A percentile compares a stretch with the other conserved stretches of the same genome.
These are phyloP conservation scores for Conistra vaccinii DNA, from an alignment of 2,888 invertebrate genomes.

Conservation along the genomic window DNA sequence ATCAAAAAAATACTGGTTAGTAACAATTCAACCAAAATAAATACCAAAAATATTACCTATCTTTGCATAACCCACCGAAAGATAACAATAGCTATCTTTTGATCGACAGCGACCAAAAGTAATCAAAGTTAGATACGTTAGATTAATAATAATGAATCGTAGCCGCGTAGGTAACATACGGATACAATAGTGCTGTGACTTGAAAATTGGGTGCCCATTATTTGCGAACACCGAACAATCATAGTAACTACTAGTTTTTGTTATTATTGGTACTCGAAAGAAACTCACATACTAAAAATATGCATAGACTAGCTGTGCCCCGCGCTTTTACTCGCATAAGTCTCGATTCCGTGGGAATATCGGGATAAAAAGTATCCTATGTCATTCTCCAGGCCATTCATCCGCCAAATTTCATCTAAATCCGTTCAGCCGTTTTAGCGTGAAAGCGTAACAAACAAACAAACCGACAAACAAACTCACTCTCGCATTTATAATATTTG, in stretches of 20 bases:
- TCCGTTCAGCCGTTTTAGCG: no score
- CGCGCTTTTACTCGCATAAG: no score
- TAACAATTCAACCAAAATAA: not conserved
- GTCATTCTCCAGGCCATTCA: no score
- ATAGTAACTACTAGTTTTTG: constrained; percentile 16
- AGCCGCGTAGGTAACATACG: constrained; percentile 38
- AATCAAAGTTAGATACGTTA: constrained; percentile 39
- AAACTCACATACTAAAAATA: not conserved
- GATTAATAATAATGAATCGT: constrained; percentile 40
- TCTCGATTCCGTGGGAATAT: no score
- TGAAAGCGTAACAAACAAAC: no score
- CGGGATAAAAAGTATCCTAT: no score
- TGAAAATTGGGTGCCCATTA: constrained; percentile 42
- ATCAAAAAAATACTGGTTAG: not conserved
- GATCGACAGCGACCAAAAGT: constrained; percentile 32
- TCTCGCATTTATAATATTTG: no score
- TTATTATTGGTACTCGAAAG: constrained; percentile 34
- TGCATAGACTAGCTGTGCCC: no score
- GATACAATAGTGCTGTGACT: constrained; percentile 35
- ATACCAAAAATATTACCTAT: not conserved
- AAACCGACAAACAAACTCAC: no score
- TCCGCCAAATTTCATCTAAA: no score
- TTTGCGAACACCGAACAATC: constrained; percentile 45
- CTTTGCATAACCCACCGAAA: constrained; percentile 15
- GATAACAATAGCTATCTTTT: constrained; percentile 25